A percentile compares a stretch with the other conserved stretches of the same genome.
phyloP scores from a whole-genome alignment of 2,888 invertebrate genomes.

The Dendrolimus houi region DNA sequence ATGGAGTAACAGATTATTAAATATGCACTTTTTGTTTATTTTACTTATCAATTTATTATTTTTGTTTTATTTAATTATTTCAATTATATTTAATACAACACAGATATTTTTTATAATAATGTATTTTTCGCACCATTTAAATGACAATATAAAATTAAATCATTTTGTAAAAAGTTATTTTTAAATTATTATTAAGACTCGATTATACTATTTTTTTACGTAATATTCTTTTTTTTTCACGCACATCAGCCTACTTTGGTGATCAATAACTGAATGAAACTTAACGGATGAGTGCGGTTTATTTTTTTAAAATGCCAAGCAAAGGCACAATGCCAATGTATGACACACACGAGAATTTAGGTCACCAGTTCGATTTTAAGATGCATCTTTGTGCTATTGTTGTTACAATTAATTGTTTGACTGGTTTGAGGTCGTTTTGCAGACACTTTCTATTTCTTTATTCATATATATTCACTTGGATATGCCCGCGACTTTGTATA shows the following conservation, averaged over 20 bases:
- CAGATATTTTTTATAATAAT: background rate
- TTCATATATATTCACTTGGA: no score
- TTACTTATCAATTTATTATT: background rate
- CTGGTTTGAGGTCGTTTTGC: conserved; percentile 11
- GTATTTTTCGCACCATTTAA: background rate
- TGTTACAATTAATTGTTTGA: conserved; percentile 8
- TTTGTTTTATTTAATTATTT: background rate
- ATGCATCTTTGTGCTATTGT: conserved; percentile 43
- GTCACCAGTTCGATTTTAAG: conserved; percentile 55
- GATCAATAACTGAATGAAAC: conserved; percentile 51
- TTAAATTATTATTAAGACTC: no score
- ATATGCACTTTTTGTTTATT: no score
- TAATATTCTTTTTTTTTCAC: conserved; percentile 1
- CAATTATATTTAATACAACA: background rate
- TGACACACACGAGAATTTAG: conserved; percentile 44
- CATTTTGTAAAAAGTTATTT: no score
- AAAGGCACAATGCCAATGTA: conserved; percentile 38
- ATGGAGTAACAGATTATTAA: no score
- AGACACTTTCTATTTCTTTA: conserved; percentile 15
- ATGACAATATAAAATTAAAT: no score
- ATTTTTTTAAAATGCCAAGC: conserved; percentile 42
- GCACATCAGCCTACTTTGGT: conserved; percentile 19
- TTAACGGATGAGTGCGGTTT: conserved; percentile 36
- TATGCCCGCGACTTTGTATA: no score
- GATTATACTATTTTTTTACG: background rate